Percentiles rank a stretch among this genome's conserved stretches.
Evolutionary conservation across 2,888 invertebrate genomes (phyloP).

Genomic region (Melieria omissa): DNA sequence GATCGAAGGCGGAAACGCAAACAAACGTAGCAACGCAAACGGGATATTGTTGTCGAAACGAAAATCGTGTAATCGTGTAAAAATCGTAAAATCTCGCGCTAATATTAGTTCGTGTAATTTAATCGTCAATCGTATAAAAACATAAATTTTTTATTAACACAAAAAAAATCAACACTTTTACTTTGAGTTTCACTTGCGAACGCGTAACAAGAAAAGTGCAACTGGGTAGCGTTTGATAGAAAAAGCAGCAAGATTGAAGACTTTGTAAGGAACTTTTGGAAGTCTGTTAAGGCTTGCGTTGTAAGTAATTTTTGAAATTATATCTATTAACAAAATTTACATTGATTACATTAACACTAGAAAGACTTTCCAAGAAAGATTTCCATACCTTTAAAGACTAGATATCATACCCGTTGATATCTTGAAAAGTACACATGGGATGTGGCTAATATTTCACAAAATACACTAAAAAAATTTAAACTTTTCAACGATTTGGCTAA

Average conservation of each 20-base stretch:
- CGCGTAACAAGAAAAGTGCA: conserved; percentile 41
- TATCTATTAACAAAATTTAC: not conserved
- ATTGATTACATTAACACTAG: not conserved
- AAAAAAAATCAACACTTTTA: not conserved
- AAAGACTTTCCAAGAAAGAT: no score
- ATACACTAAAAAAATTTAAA: no score
- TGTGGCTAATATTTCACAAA: no score
- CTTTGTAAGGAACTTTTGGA: conserved; percentile 68
- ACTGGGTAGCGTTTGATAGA: conserved; percentile 56
- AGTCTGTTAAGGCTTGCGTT: conserved; percentile 69
- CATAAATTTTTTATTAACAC: not conserved
- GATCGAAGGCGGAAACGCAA: not conserved
- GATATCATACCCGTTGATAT: no score
- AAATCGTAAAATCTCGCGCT: no score
- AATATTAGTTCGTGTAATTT: no score
- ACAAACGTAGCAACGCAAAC: not conserved
- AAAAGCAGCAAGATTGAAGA: conserved; percentile 68
- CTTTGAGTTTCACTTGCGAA: conserved; percentile 9
- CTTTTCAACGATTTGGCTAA: no score
- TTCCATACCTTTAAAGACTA: no score
- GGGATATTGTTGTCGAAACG: no score
- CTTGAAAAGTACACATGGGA: no score
- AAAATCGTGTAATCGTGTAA: no score
- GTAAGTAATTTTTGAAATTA: conserved; percentile 58
- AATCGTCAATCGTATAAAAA: conserved; percentile 14